These are phyloP conservation scores for Plutomurus gul DNA, from an alignment of 1,140 invertebrate genomes.

Conservation along the genomic window DNA sequence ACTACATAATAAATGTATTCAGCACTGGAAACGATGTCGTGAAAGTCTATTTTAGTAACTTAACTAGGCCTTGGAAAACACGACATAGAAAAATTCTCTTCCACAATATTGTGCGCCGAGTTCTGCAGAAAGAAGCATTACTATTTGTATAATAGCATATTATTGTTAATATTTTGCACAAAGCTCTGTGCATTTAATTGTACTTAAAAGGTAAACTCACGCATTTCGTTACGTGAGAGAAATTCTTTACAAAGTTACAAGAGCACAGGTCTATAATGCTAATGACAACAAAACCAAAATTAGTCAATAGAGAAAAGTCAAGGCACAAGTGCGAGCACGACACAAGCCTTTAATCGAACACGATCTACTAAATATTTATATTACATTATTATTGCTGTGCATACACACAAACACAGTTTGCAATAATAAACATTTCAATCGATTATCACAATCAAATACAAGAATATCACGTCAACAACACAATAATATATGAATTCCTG, in stretches of 20 bases:
- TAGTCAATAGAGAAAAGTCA: not conserved
- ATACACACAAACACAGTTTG: too few species aligned
- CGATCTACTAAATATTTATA: too few species aligned
- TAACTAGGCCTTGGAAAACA: constrained; percentile 12
- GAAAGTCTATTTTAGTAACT: too few species aligned
- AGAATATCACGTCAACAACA: too few species aligned
- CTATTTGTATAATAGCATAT: not conserved
- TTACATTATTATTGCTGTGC: too few species aligned
- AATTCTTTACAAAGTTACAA: not conserved
- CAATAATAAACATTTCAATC: too few species aligned
- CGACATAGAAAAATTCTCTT: not conserved
- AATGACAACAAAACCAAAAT: not conserved
- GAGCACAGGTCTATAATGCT: not conserved
- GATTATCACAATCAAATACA: too few species aligned
- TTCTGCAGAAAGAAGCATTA: not conserved
- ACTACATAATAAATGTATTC: too few species aligned
- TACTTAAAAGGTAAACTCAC: not conserved
- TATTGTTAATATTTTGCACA: not conserved
- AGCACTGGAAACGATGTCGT: too few species aligned
- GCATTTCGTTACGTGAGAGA: not conserved
- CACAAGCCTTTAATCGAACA: not conserved
- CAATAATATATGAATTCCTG: too few species aligned
- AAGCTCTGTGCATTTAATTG: not conserved
- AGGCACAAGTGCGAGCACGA: not conserved
- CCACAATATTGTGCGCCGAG: too few species aligned